phyloP scores from a whole-genome alignment of 30 jellyfish, hydroid and myxozoan genomes.

The Hydra vulgaris region DNA sequence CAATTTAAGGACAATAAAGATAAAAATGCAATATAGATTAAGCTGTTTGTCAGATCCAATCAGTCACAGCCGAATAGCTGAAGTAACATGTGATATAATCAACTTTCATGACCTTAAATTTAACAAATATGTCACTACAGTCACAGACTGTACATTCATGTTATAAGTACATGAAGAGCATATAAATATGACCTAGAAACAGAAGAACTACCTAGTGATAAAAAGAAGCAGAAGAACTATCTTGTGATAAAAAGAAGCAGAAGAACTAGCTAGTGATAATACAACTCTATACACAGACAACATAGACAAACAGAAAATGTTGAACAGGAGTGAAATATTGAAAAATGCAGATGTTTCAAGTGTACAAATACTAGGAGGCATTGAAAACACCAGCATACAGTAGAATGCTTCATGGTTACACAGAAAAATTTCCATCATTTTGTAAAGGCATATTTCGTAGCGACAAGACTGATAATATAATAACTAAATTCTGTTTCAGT shows the following conservation, averaged over 20 bases:
- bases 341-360: background rate
- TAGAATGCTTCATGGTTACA: background rate
- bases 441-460: background rate
- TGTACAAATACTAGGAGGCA: background rate
- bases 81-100: no score
- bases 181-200: no score
- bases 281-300: no score
- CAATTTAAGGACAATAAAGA: background rate
- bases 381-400: background rate
- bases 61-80: background rate
- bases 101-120: no score
- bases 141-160: no score
- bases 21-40: background rate
- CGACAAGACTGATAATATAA: background rate
- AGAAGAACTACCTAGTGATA: no score
- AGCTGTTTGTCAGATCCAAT: background rate
- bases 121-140: no score
- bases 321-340: background rate
- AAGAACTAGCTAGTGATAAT: no score
- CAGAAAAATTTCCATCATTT: background rate
- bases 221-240: no score
- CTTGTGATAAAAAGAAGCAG: no score
- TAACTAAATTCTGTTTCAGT: background rate
- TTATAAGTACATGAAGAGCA: no score
- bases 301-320: no score